Percentiles rank a stretch among this genome's conserved stretches.
Evolutionary conservation across 2,797 vertebrate species (phyloP).

Genomic region (Thalassophryne amazonica): DNA sequence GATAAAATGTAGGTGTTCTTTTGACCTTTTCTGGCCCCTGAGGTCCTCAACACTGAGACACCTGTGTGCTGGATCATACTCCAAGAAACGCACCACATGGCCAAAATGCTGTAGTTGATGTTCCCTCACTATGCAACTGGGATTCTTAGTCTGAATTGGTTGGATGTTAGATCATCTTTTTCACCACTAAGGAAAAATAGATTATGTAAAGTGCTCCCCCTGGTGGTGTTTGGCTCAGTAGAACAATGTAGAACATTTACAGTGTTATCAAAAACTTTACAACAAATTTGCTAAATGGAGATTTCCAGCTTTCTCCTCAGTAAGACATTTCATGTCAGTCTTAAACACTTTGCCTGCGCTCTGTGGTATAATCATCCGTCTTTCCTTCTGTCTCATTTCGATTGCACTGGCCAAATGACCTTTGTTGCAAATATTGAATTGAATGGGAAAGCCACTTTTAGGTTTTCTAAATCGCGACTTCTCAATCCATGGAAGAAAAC

Average conservation of each 20-base stretch:
- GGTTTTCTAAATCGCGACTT: constrained; percentile 45
- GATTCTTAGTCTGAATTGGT: too few species aligned
- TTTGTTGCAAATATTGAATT: constrained; percentile 51
- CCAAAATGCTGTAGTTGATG: too few species aligned
- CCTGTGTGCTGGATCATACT: too few species aligned
- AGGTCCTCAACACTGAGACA: too few species aligned
- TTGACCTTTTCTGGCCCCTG: too few species aligned
- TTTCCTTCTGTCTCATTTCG: constrained; percentile 15
- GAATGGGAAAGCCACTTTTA: constrained; percentile 39
- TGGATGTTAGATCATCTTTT: too few species aligned
- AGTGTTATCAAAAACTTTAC: too few species aligned
- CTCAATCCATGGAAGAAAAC: constrained; percentile 49
- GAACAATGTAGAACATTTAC: constrained; percentile 10
- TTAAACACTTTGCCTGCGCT: constrained; percentile 21
- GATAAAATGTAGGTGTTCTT: too few species aligned
- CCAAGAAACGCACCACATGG: too few species aligned
- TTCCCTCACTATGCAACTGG: too few species aligned
- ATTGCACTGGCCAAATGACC: constrained; percentile 28
- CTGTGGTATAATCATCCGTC: constrained; percentile 16
- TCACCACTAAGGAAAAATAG: too few species aligned
- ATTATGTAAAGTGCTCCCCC: background rate
- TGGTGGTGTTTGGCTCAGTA: background rate
- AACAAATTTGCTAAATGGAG: too few species aligned
- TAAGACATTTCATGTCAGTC: constrained; percentile 10
- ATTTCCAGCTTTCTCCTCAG: constrained; percentile 6